phyloP scores from a whole-genome alignment of 2,888 invertebrate species.

The Pollenia labialis region DNA sequence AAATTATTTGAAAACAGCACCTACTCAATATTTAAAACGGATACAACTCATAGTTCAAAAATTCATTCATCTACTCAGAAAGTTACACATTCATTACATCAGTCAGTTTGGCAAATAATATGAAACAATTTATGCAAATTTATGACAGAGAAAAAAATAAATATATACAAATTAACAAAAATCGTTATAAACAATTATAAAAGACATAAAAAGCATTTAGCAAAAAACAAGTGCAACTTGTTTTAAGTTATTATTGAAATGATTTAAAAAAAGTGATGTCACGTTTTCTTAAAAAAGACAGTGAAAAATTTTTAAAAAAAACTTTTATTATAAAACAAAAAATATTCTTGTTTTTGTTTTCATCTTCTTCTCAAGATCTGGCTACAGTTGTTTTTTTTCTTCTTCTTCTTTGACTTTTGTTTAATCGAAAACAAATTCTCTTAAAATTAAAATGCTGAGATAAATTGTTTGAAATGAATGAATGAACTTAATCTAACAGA shows the following conservation, averaged over 20 bases:
- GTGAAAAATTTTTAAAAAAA: constrained; percentile 34
- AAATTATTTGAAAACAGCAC: constrained; percentile 58
- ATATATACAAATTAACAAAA: constrained; percentile 34
- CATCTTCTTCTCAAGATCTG: constrained; percentile 42
- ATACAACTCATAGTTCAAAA: constrained; percentile 47
- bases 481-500: constrained; percentile 42
- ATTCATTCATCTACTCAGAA: constrained; percentile 58
- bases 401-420: neutral
- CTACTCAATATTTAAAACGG: constrained; percentile 57
- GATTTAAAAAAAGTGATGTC: constrained; percentile 63
- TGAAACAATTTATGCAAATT: constrained; percentile 53
- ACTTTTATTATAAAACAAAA: constrained; percentile 15
- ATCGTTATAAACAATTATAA: constrained; percentile 23
- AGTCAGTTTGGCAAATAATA: constrained; percentile 6
- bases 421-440: constrained; percentile 39
- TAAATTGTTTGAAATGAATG: constrained; percentile 36
- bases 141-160: constrained; percentile 10
- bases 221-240: constrained; percentile 71
- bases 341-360: constrained; percentile 39
- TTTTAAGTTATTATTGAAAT: constrained; percentile 52
- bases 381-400: constrained; percentile 10
- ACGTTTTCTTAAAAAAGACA: constrained; percentile 58
- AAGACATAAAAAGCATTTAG: constrained; percentile 41
- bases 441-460: constrained; percentile 35
- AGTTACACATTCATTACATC: neutral